These are phyloP conservation scores for Choristoneura fumiferana DNA, from an alignment of 1,140 invertebrate species.

Conservation along the genomic window DNA sequence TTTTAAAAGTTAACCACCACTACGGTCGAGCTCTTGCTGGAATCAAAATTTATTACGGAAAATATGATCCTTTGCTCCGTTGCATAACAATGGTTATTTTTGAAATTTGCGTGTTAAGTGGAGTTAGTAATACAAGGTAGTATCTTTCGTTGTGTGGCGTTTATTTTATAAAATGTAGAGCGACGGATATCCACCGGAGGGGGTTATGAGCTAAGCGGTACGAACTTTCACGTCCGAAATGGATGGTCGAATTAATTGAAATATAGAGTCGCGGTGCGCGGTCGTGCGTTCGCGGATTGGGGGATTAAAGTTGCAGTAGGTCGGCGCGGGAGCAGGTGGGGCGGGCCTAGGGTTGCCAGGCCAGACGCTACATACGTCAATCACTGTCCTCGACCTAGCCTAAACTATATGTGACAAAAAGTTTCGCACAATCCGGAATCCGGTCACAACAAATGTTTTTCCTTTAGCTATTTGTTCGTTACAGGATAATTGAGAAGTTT, in stretches of 20 bases:
- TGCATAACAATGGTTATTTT: slow-evolving; percentile 19
- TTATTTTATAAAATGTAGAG: slow-evolving; percentile 31
- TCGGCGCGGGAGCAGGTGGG: slow-evolving; percentile 53
- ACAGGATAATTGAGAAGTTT: too few relatives aligned
- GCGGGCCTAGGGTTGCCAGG: slow-evolving; percentile 20
- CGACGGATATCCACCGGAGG: slow-evolving; percentile 34
- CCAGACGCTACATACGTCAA: slow-evolving; percentile 8
- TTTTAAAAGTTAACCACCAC: slow-evolving; percentile 46
- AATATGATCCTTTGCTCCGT: slow-evolving; percentile 22
- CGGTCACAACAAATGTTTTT: neutral
- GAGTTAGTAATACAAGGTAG: slow-evolving; percentile 5
- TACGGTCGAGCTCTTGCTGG: slow-evolving; percentile 28
- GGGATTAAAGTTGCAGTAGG: slow-evolving; percentile 68
- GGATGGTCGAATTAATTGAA: slow-evolving; percentile 73
- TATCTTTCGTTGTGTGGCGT: slow-evolving; percentile 22
- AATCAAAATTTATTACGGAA: slow-evolving; percentile 36
- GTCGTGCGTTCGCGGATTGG: slow-evolving; percentile 58
- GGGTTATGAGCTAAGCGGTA: slow-evolving; percentile 50
- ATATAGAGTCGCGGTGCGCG: slow-evolving; percentile 67
- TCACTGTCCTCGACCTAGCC: slow-evolving; percentile 7
- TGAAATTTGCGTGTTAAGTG: slow-evolving; percentile 7
- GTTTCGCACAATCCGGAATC: neutral
- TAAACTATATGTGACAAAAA: neutral
- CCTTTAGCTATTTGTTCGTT: too few relatives aligned
- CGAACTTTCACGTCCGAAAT: slow-evolving; percentile 55